Evolutionary conservation across 2,113 vertebrate species (phyloP), one percentile per base, ranked within the genome.

Genomic region (Labeo catla): DNA sequence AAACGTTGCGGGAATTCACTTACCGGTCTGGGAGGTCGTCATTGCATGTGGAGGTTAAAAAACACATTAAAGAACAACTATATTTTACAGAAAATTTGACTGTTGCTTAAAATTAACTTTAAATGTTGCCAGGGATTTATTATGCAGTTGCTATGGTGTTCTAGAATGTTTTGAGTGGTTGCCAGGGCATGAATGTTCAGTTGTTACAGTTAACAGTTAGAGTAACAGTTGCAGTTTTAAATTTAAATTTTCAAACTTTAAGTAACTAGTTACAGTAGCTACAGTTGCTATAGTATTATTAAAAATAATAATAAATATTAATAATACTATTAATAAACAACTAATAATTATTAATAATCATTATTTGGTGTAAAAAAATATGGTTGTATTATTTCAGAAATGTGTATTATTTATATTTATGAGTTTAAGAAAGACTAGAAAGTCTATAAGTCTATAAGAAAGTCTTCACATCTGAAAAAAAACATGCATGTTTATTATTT

Each of bases 11-110:
- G 47, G 12, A 43, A 61, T 13, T 76, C 65, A 79, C 90, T 90
- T 83, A 90, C 90, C 87, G 90, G 90, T 84, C 90, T 90, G 79
- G 72, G 49, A 65, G 59, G 59, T 70, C 16, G 45, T 68, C 16
- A 54, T 15, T 68, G 52, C 47, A 86, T 7, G 3, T 5, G 39
- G 39, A 39, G 39, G 57, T 4, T 47, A 34, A 83, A 13, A 11
- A 66, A 83, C 11, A 52, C 36, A 6, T 86, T 16, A 39, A 47
- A n/a, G 4, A 74, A 12, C 45, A 49, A 23, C 65, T 15, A 49
- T n/a, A 47, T 74, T 45, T 74, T 7, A 47, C 19, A 47, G 21
- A 23, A 47, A 47, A 47, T 23, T 0, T 47, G 4, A 43, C 0
- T 7, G 2, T 43, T 6, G 9, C 70, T 47, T 73, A 68, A 68